These are phyloP conservation scores for Poliocrania exsul DNA, from an alignment of 2,797 vertebrate species.

Conservation along the genomic window DNA sequence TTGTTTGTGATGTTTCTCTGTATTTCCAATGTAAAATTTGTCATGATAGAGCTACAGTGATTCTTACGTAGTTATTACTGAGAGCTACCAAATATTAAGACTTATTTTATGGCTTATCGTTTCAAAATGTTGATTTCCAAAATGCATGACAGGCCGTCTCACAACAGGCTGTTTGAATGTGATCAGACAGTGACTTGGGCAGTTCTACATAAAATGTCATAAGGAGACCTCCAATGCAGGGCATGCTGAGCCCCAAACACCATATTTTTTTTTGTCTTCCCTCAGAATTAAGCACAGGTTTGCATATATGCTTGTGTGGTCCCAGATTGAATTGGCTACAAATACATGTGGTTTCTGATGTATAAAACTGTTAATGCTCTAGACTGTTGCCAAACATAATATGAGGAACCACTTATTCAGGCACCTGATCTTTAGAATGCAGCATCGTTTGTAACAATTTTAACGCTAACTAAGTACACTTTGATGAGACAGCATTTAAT, in stretches of 20 bases:
- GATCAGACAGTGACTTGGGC: background rate
- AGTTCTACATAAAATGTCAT: background rate
- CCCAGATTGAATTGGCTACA: background rate
- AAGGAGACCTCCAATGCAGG: background rate
- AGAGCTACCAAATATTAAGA: background rate
- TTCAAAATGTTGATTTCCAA: background rate
- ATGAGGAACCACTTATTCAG: slow-evolving; percentile 73
- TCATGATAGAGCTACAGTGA: background rate
- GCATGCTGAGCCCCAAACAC: background rate
- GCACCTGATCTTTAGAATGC: slow-evolving; percentile 82
- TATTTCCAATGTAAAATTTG: background rate
- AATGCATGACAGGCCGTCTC: background rate
- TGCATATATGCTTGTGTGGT: background rate
- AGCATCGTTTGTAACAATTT: slow-evolving; percentile 86
- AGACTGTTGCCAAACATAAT: slow-evolving; percentile 71
- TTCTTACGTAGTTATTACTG: background rate
- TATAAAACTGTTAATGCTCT: slow-evolving; percentile 55
- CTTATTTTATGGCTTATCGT: background rate
- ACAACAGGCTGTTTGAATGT: background rate
- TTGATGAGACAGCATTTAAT: slow-evolving; percentile 92
- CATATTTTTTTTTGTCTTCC: background rate
- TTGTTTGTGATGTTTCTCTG: background rate
- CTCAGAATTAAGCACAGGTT: background rate
- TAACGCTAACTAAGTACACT: slow-evolving; percentile 87
- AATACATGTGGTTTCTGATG: slow-evolving; percentile 45